Base-by-base conservation (phyloP, 1,140 invertebrate species). In the Diachasma alloeum region DNA sequence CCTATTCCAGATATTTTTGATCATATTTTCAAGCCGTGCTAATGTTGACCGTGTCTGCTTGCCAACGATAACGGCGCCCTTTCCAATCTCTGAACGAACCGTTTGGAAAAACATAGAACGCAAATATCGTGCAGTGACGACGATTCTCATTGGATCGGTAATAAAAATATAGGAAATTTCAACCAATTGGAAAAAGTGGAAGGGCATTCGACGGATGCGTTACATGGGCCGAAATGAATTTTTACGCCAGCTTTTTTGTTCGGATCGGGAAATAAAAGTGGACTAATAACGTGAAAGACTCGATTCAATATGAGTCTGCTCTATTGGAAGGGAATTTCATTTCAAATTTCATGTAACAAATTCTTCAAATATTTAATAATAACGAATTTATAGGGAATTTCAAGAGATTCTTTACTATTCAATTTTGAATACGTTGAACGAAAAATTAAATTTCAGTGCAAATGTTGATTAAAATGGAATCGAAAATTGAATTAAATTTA, bases 11-110 rank as follows among this genome's bases (percentile, higher is more conserved):
- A 15, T 46, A 15, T 46, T 46, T n/a, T 46, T n/a, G 10, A 11
- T 46, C 10, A 4, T 46, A 5, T 46, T 46, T 46, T 46, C 10
- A 3, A 4, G 44, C 10, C 15, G 37, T 66, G 63, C 22, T 48
- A 15, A 22, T 44, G 48, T 67, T 26, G 73, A 11, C 63, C 67
- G 31, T 68, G 73, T 69, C 73, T 75, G 73, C 44, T 46, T 75
- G 37, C 42, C 66, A 31, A 75, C 39, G 73, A 75, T 75, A 75
- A 68, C 66, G 42, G 24, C 17, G 22, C 68, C 31, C 31, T 3
- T 31, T 31, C 66, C 44, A 46, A 46, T 46, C 9, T 46, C 44
- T 11, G 44, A 3, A 46, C 44, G 44, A 46, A 67, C 68, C 68
- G 67, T 75, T 44, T 75, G 46, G 24, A 44, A 67, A 74, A 24